phyloP scores from a whole-genome alignment of 1,140 invertebrate species.

The Gonatopus flavifemur region DNA sequence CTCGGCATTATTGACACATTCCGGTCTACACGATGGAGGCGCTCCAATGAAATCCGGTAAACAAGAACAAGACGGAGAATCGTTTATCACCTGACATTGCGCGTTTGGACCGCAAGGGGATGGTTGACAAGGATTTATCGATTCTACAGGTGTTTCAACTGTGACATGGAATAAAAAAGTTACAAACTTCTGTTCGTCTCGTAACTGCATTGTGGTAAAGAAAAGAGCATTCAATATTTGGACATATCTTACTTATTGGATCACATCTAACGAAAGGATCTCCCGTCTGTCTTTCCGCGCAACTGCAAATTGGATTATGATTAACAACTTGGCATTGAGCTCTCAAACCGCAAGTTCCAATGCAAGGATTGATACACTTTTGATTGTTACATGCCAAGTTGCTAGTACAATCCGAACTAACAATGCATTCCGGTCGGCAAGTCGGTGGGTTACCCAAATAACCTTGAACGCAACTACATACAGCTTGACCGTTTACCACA shows the following conservation, averaged over 20 bases:
- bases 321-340: slow-evolving; percentile 68
- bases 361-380: slow-evolving; percentile 72
- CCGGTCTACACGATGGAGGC: slow-evolving; percentile 57
- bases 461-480: slow-evolving; percentile 45
- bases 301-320: slow-evolving; percentile 76
- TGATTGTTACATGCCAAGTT: slow-evolving; percentile 68
- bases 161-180: neutral
- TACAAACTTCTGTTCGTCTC: neutral
- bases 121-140: slow-evolving; percentile 49
- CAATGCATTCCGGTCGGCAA: slow-evolving; percentile 59
- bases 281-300: slow-evolving; percentile 68
- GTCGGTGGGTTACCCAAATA: slow-evolving; percentile 49
- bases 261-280: slow-evolving; percentile 73
- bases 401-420: slow-evolving; percentile 67
- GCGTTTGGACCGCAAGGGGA: slow-evolving; percentile 58
- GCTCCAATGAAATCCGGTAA: slow-evolving; percentile 48
- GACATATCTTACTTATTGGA: slow-evolving; percentile 49
- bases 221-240: neutral
- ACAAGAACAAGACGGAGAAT: slow-evolving; percentile 50
- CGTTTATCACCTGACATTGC: neutral
- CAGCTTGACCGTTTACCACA: slow-evolving; percentile 34
- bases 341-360: slow-evolving; percentile 67
- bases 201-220: no score
- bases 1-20: slow-evolving; percentile 52
- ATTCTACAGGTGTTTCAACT: neutral